Percentiles rank a stretch among this genome's conserved stretches.
phyloP scores from a whole-genome alignment of 2,888 invertebrate genomes.

The Heterodera filipjevi region DNA sequence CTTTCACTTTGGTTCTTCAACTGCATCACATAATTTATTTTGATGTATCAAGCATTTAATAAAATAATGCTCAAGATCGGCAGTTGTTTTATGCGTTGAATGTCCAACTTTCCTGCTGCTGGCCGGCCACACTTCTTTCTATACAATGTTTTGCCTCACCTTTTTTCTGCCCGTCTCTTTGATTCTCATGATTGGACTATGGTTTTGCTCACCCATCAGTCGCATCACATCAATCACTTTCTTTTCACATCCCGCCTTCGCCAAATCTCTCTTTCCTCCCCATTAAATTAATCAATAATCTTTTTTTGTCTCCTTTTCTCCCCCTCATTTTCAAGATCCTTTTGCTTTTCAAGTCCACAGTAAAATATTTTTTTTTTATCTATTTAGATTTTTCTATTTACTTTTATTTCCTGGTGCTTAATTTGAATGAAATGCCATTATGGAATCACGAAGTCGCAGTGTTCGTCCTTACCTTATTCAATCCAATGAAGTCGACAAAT shows the following conservation, averaged over 20 bases:
- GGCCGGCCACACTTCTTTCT: too few species aligned
- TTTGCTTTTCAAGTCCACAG: neutral
- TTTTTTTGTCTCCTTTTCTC: neutral
- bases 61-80: too few species aligned
- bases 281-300: neutral
- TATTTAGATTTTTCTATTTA: neutral
- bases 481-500: constrained; percentile 13
- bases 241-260: neutral
- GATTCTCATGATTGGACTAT: neutral
- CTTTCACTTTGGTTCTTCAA: neutral
- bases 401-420: neutral
- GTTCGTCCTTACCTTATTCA: constrained; percentile 5
- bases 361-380: neutral
- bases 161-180: too few species aligned
- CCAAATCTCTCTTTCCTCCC: neutral
- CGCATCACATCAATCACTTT: constrained; percentile 7
- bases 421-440: neutral
- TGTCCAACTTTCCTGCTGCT: too few species aligned
- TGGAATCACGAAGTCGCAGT: constrained; percentile 5
- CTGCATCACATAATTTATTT: too few species aligned
- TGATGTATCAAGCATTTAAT: too few species aligned
- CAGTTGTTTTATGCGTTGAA: too few species aligned
- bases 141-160: too few species aligned
- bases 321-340: neutral
- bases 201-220: constrained; percentile 6